phyloP scores from a whole-genome alignment of 2,888 invertebrate genomes.

The Venustoraphidia nigricollis region DNA sequence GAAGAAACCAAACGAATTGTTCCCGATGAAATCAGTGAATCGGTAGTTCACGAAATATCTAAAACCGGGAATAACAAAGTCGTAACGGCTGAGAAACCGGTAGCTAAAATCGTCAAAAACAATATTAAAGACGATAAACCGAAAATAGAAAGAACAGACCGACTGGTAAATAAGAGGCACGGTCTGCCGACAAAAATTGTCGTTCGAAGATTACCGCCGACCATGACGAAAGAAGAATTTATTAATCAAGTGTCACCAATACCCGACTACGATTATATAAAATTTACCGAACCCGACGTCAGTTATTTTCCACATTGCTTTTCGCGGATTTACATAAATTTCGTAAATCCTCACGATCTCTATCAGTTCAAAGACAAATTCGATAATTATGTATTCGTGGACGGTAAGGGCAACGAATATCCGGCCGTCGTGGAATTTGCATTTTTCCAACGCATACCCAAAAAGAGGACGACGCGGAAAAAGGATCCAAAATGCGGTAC shows the following conservation, averaged over 20 bases:
- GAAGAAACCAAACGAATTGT: no score
- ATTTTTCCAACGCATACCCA: slow-evolving; percentile 82
- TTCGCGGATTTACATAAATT: slow-evolving; percentile 83
- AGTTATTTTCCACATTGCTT: slow-evolving; percentile 62
- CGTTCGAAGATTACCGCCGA: slow-evolving; percentile 78
- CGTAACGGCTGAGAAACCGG: no score
- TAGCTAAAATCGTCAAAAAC: no score
- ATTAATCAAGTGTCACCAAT: slow-evolving; percentile 83
- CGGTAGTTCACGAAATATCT: no score
- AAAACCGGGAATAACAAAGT: no score
- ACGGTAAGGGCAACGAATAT: slow-evolving; percentile 82
- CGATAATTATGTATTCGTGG: slow-evolving; percentile 92
- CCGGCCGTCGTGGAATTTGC: slow-evolving; percentile 90
- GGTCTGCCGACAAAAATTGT: slow-evolving; percentile 29
- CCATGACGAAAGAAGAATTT: slow-evolving; percentile 79
- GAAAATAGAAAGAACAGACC: no score
- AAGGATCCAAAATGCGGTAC: slow-evolving; percentile 72
- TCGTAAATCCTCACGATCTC: slow-evolving; percentile 69
- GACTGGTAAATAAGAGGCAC: no score
- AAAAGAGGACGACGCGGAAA: slow-evolving; percentile 49
- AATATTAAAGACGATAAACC: no score
- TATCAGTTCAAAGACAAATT: slow-evolving; percentile 85
- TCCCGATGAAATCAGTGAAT: no score
- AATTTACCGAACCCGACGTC: slow-evolving; percentile 72
- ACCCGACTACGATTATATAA: slow-evolving; percentile 80